phyloP scores from a whole-genome alignment of 1,140 invertebrate species.

The Centruroides sculpturatus region DNA sequence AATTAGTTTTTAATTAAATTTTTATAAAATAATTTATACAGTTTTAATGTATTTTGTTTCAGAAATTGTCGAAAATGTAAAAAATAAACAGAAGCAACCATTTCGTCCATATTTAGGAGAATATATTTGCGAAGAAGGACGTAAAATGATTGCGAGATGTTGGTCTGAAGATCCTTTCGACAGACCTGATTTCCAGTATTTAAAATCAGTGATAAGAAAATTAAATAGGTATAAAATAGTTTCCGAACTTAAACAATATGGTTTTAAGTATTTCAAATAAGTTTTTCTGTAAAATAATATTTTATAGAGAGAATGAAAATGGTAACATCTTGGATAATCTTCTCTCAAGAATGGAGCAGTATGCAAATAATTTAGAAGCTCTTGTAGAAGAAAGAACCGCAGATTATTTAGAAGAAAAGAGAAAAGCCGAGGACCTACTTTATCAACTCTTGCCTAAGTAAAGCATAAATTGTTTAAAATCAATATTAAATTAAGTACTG shows the following conservation, averaged over 20 bases:
- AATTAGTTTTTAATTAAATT: too few relatives aligned
- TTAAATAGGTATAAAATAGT: constrained; percentile 54
- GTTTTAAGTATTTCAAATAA: too few relatives aligned
- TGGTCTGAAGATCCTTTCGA: constrained; percentile 65
- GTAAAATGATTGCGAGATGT: constrained; percentile 62
- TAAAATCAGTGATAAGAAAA: constrained; percentile 51
- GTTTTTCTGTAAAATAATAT: too few relatives aligned
- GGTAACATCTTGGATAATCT: constrained; percentile 89
- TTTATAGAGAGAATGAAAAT: constrained; percentile 13
- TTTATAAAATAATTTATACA: too few relatives aligned
- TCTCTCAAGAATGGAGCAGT: constrained; percentile 89
- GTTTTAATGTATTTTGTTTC: constrained; percentile 9
- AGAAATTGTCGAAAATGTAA: constrained; percentile 72
- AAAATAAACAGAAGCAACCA: constrained; percentile 58
- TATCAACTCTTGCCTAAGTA: constrained; percentile 85
- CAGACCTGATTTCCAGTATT: constrained; percentile 66
- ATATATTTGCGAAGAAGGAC: constrained; percentile 55
- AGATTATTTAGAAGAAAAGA: constrained; percentile 77
- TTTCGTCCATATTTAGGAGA: constrained; percentile 54
- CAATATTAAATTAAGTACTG: too few relatives aligned
- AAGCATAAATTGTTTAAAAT: constrained; percentile 12
- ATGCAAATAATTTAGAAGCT: constrained; percentile 85
- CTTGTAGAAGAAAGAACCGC: constrained; percentile 77
- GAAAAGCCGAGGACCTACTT: constrained; percentile 81
- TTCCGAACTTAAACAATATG: too few relatives aligned